These are phyloP conservation scores for Parauchenoglanis ngamensis DNA, from an alignment of 2,797 vertebrate species.

Conservation along the genomic window DNA sequence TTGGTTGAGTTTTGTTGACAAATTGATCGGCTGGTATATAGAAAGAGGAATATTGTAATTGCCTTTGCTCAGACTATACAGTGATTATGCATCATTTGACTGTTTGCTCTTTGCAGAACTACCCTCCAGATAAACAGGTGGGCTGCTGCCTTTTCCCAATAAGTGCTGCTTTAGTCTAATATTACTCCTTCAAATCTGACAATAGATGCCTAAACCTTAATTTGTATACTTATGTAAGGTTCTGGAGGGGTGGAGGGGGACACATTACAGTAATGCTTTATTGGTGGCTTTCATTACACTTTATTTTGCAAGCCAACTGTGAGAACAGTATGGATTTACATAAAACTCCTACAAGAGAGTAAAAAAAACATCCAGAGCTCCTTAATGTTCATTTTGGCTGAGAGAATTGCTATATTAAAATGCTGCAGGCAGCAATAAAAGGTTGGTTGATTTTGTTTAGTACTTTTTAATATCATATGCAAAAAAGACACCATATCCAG, in stretches of 20 bases:
- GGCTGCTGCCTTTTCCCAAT: conserved; percentile 7
- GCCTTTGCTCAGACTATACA: conserved; percentile 38
- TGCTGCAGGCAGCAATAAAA: conserved; percentile 55
- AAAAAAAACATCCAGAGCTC: not conserved
- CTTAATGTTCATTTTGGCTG: conserved; percentile 42
- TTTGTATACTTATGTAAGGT: conserved; percentile 45
- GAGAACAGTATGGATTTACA: conserved; percentile 26
- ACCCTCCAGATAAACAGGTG: conserved; percentile 5
- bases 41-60: conserved; percentile 29
- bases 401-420: conserved; percentile 48
- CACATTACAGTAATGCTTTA: conserved; percentile 27
- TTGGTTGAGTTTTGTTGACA: not conserved
- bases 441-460: conserved; percentile 57
- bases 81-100: conserved; percentile 33
- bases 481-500: conserved; percentile 17
- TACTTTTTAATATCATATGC: conserved; percentile 45
- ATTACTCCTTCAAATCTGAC: conserved; percentile 12
- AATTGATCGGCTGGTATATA: not conserved
- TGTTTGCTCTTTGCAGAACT: conserved; percentile 5
- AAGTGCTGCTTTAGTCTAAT: conserved; percentile 31
- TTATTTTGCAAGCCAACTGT: conserved; percentile 33
- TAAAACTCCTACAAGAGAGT: conserved; percentile 20
- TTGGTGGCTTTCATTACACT: conserved; percentile 32
- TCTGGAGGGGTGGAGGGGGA: conserved; percentile 20
- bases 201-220: conserved; percentile 14